Percentiles rank a stretch among this genome's conserved stretches.
Conservation (phyloP, 2,888 invertebrate species). For the Cylindroiulus punctatus region DNA sequence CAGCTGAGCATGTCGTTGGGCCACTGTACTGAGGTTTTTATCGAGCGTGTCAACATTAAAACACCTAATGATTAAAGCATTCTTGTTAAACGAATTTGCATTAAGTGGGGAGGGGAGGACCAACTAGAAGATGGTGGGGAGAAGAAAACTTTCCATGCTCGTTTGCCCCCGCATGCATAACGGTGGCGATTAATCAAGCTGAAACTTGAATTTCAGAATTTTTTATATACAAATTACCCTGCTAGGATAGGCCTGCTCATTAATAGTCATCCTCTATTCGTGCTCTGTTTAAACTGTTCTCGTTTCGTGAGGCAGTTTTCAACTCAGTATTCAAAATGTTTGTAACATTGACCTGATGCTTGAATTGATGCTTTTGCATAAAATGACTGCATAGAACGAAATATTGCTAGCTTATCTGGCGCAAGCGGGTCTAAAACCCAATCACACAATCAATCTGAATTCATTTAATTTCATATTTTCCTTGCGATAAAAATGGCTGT, state of each 20-base stretch:
- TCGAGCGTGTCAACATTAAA: constrained; percentile 18
- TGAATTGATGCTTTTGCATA: too few relatives aligned
- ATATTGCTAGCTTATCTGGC: too few relatives aligned
- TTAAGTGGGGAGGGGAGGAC: constrained; percentile 6
- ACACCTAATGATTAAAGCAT: constrained; percentile 18
- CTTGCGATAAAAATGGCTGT: too few relatives aligned
- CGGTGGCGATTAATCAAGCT: constrained; percentile 18
- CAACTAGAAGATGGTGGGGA: not conserved
- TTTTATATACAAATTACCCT: not conserved
- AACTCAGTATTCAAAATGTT: too few relatives aligned
- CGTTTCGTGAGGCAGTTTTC: too few relatives aligned
- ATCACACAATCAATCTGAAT: too few relatives aligned
- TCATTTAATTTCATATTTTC: too few relatives aligned
- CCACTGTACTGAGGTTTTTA: constrained; percentile 29
- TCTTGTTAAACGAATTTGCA: constrained; percentile 18
- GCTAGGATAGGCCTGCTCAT: not conserved
- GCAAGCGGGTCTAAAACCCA: too few relatives aligned
- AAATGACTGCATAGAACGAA: too few relatives aligned
- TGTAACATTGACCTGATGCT: too few relatives aligned
- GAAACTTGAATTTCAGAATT: not conserved
- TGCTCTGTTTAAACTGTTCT: too few relatives aligned
- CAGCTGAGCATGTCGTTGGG: constrained; percentile 15
- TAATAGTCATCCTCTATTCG: not conserved
- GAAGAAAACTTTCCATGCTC: constrained; percentile 1
- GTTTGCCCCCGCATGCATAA: not conserved